Evolutionary conservation across 2,888 invertebrate species (phyloP), one percentile per base, ranked within the genome.

Genomic region (Dasysyrphus tricinctus): DNA sequence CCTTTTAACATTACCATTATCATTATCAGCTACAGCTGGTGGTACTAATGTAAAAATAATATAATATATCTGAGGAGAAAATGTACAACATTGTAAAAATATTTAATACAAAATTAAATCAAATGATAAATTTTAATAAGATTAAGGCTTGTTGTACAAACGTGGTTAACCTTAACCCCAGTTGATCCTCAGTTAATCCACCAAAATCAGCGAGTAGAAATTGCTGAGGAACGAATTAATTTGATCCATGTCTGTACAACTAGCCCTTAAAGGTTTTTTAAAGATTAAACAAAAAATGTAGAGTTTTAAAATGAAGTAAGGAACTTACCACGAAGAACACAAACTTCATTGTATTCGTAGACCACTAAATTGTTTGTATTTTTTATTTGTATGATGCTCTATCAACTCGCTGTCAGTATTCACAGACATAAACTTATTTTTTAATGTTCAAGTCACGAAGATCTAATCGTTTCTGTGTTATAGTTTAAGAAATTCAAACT

Each of bases 361-460:
- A 39, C 11, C 12, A 3, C 4, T 4, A 39, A 39, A 39, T 39
- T 3, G 12, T 42, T 42, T 2, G 24, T 32, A 14, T 32, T 8
- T 32, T n/a, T 0, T 8, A 34, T 8, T 56, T n/a, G 6, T 0
- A 16, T 44, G 44, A n/a, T n/a, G n/a, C 14, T 32, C 3, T 8
- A 0, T 0, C 0, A 32, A 4, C 32, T n/a, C n/a, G n/a, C n/a
- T 7, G 3, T 1, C 3, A 56, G 4, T 32, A 8, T 34, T 34
- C n/a, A n/a, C n/a, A n/a, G 9, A 32, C 32, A n/a, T n/a, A 14
- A n/a, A 14, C 0, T 4, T 8, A 5, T 12, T 4, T 56, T 32
- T 4, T 1, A 34, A 14, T 56, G 32, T 56, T 7, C 4, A 56
- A 34, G 3, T 1, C 1, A 56, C 56, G 32, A 34, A 34, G n/a